Evolutionary conservation across 1,140 invertebrate species (phyloP).

Genomic region (Bombus confusus): DNA sequence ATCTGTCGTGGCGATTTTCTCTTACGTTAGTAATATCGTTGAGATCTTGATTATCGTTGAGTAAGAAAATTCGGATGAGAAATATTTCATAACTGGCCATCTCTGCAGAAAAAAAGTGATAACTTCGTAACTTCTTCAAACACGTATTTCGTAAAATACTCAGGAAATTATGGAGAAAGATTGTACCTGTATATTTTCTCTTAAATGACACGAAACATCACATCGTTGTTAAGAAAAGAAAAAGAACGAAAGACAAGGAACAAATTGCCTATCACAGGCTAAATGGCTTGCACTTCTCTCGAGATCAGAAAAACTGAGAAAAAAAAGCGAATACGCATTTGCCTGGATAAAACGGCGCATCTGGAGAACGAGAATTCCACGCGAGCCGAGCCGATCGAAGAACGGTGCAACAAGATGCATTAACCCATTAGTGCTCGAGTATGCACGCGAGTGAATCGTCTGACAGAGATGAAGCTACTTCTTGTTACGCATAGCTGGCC

Average conservation of each 20-base stretch:
- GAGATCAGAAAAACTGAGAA: neutral
- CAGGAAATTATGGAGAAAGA: neutral
- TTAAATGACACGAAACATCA: neutral
- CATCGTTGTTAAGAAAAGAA: neutral
- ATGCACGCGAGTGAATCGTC: neutral
- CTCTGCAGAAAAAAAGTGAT: too few species aligned
- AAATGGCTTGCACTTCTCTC: neutral
- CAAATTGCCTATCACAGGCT: neutral
- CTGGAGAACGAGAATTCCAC: neutral
- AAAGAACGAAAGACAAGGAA: neutral
- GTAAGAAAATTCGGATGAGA: too few species aligned
- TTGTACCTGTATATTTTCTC: neutral
- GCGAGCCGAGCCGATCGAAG: neutral
- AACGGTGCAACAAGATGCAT: constrained; percentile 1
- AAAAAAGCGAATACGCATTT: neutral
- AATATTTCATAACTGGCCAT: too few species aligned
- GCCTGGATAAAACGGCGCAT: too few species aligned
- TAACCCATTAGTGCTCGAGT: constrained; percentile 5
- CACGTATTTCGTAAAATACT: neutral
- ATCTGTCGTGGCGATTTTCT: constrained; percentile 41
- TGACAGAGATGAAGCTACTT: neutral
- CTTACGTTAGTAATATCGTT: neutral
- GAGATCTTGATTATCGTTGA: neutral
- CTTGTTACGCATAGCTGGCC: constrained; percentile 22
- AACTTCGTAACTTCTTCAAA: neutral